Percentiles rank a stretch among this genome's conserved stretches.
Evolutionary conservation across 2,888 invertebrate species (phyloP).

Genomic region (Sclerodermus sp.): DNA sequence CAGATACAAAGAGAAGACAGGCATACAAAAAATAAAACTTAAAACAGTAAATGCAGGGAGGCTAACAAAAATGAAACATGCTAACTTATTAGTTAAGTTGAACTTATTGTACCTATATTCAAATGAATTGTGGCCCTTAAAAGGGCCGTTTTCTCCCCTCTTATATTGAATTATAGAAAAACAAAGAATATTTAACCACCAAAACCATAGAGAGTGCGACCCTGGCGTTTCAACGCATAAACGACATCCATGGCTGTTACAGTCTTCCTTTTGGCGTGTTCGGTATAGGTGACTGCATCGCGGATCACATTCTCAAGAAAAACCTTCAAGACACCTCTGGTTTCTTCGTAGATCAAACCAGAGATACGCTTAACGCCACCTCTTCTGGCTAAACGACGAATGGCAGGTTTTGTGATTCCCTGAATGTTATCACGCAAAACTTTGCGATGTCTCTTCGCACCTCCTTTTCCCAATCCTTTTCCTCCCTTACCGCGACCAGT

Average conservation of each 20-base stretch:
- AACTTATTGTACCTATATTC: background rate
- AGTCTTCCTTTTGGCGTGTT: conserved; percentile 85
- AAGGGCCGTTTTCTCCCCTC: conserved; percentile 9
- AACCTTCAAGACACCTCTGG: conserved; percentile 74
- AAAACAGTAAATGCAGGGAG: too few species aligned
- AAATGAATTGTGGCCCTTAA: conserved; percentile 7
- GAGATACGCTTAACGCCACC: conserved; percentile 60
- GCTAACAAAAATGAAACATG: too few species aligned
- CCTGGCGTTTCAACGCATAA: conserved; percentile 82
- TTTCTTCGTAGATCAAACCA: conserved; percentile 76
- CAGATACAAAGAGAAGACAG: too few species aligned
- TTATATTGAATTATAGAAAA: background rate
- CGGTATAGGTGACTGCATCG: conserved; percentile 84
- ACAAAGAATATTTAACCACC: conserved; percentile 62
- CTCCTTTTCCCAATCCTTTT: conserved; percentile 78
- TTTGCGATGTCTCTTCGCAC: conserved; percentile 81
- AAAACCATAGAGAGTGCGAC: conserved; percentile 80
- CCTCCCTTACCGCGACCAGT: conserved; percentile 79
- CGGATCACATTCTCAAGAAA: conserved; percentile 83
- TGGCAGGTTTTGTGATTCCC: conserved; percentile 77
- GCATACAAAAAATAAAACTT: too few species aligned
- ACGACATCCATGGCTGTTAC: conserved; percentile 89
- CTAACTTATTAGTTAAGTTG: too few species aligned
- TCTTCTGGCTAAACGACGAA: conserved; percentile 57
- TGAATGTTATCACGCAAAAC: conserved; percentile 77